These are phyloP conservation scores for Diarsia mendica DNA, from an alignment of 2,888 invertebrate species.

Conservation along the genomic window DNA sequence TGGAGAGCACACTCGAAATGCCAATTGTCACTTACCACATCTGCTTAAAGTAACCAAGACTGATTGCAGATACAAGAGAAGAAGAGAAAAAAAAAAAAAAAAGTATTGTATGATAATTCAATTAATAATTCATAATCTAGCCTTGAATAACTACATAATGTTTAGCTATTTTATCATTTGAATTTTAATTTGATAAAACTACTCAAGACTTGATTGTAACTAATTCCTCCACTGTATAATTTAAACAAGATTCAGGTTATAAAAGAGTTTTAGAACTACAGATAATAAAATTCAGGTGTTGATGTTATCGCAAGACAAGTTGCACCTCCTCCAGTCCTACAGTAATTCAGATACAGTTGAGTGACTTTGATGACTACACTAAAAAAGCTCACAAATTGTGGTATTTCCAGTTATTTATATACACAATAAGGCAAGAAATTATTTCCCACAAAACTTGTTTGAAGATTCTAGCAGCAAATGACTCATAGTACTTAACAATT, in stretches of 20 bases:
- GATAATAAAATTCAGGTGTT: not conserved
- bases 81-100: no score
- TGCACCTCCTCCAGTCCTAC: not conserved
- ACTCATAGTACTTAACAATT: slow-evolving; percentile 48
- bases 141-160: slow-evolving; percentile 45
- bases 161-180: slow-evolving; percentile 37
- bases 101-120: not conserved
- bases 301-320: slow-evolving; percentile 14
- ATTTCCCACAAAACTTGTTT: slow-evolving; percentile 46
- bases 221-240: slow-evolving; percentile 14
- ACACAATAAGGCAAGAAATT: slow-evolving; percentile 24
- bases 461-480: slow-evolving; percentile 51
- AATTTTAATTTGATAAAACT: slow-evolving; percentile 41
- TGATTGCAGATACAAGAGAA: no score
- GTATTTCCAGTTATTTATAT: slow-evolving; percentile 30
- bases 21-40: no score
- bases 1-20: no score
- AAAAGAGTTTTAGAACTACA: not conserved
- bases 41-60: no score
- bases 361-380: slow-evolving; percentile 2
- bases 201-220: slow-evolving; percentile 21
- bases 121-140: slow-evolving; percentile 50
- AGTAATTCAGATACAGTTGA: not conserved
- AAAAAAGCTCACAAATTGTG: slow-evolving; percentile 9
- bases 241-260: not conserved